A percentile compares a stretch with the other conserved stretches of the same genome.
Conservation (phyloP, 2,797 vertebrate genomes). For the Sarcoramphus papa region DNA sequence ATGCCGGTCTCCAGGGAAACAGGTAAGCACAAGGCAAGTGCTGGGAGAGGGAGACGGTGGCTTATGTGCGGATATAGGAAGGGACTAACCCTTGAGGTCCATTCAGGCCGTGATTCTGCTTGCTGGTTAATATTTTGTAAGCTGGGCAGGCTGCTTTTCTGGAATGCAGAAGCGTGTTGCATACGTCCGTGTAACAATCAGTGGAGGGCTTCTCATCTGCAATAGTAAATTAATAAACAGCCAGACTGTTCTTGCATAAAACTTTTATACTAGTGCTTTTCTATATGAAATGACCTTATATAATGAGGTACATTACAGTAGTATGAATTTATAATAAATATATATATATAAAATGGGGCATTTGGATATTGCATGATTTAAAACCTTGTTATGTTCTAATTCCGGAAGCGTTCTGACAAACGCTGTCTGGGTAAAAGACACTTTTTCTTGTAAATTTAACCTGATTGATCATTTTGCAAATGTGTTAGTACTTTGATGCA, state of each 20-base stretch:
- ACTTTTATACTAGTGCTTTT: slow-evolving; percentile 61
- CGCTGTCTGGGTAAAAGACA: slow-evolving; percentile 19
- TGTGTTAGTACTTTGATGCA: background rate
- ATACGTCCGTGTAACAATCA: background rate
- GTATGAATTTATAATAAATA: slow-evolving; percentile 47
- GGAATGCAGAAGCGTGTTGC: background rate
- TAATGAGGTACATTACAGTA: slow-evolving; percentile 27
- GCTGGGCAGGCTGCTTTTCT: background rate
- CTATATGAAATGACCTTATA: slow-evolving; percentile 61
- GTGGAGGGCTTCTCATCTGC: slow-evolving; percentile 30
- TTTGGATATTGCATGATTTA: slow-evolving; percentile 45
- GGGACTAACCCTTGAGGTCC: background rate
- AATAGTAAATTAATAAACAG: slow-evolving; percentile 67
- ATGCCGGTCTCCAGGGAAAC: background rate
- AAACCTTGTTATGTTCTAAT: background rate
- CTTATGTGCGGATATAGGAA: accelerated
- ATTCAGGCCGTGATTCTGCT: background rate
- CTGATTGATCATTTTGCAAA: background rate
- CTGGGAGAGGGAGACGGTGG: background rate
- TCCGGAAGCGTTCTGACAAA: slow-evolving; percentile 14
- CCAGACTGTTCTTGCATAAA: slow-evolving; percentile 59
- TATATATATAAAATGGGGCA: background rate
- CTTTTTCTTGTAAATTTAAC: slow-evolving; percentile 36
- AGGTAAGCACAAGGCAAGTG: background rate
- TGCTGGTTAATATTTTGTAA: background rate